Percentiles rank a stretch among this genome's conserved stretches.
These are phyloP conservation scores for Alouatta palliata DNA, from an alignment of 2,113 vertebrate species.

Conservation along the genomic window DNA sequence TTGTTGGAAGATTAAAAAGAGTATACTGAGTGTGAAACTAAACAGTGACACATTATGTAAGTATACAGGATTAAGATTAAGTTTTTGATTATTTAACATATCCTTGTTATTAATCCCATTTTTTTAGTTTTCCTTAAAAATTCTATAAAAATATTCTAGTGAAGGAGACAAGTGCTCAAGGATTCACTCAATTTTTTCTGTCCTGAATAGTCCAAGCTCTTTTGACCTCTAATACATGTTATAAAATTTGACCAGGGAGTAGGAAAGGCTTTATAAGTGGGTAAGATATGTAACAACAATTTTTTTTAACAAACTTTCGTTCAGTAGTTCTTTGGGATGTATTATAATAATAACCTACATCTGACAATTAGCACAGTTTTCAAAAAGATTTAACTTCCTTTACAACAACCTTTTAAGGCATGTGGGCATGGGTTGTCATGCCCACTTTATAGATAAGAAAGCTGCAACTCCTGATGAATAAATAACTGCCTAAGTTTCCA, in stretches of 20 bases:
- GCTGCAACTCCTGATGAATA: neutral
- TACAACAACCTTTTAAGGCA: neutral
- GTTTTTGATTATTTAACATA: neutral
- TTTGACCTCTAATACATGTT: slow-evolving; percentile 4
- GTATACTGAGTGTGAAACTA: neutral
- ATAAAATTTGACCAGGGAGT: neutral
- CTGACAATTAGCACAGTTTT: neutral
- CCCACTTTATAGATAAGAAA: neutral
- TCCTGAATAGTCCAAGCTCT: neutral
- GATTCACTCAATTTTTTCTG: neutral
- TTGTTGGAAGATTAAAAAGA: neutral
- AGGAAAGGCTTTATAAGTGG: neutral
- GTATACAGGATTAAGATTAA: neutral
- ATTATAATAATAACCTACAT: neutral
- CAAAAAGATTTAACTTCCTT: neutral
- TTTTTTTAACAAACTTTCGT: neutral
- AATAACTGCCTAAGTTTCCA: neutral
- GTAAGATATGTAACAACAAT: neutral
- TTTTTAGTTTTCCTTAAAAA: slow-evolving; percentile 33
- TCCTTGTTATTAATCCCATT: slow-evolving; percentile 3
- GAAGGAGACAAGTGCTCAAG: neutral
- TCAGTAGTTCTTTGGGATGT: neutral
- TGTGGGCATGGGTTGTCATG: neutral
- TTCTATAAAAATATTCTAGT: neutral
- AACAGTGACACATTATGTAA: neutral